Evolutionary conservation across 2,888 invertebrate genomes (phyloP), one percentile per base, ranked within the genome.

Genomic region (Chrysotoxum bicinctum): DNA sequence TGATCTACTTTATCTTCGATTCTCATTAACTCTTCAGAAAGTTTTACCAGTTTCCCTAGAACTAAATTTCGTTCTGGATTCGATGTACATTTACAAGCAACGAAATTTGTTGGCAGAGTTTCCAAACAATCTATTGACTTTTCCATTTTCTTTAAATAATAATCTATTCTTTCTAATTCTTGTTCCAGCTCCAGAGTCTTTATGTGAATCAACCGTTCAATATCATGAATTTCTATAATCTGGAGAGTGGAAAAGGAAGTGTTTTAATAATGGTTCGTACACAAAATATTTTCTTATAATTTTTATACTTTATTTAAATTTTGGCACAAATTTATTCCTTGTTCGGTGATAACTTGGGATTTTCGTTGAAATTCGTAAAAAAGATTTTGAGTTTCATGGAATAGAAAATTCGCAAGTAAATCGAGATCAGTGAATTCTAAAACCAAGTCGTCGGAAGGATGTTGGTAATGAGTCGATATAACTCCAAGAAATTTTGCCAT

Each of bases 361-460:
- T 90, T 88, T 1, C 3, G 70, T 1, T 87, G 45, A 48, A 89
- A 90, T 14, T 89, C 88, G 0, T 21, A 16, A 12, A 56, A 50
- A 0, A 88, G n/a, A 40, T 90, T 88, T 8, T 86, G 56, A 0
- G 87, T 79, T 21, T 89, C 89, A 1, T 77, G 75, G 7, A 81
- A 21, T 21, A 90, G 82, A 50, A 86, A 35, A 23, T 85, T 77
- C 2, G 87, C 56, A 37, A 90, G 16, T 26, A 88, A 52, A 10
- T 89, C 88, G 3, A 90, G 77, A 32, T 88, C 64, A 16, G 87
- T 62, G 54, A 89, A 90, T 26, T 84, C 75, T 9, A 87, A 16
- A 1, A 80, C 52, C 12, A 35, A 60, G 0, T 78, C 58, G 0
- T 70, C 60, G 14, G 62, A 52, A 5, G 50, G 66, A 43, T 58